These are phyloP conservation scores for Neosilurus mollespiculum DNA, from an alignment of 2,797 vertebrate genomes.

Conservation along the genomic window DNA sequence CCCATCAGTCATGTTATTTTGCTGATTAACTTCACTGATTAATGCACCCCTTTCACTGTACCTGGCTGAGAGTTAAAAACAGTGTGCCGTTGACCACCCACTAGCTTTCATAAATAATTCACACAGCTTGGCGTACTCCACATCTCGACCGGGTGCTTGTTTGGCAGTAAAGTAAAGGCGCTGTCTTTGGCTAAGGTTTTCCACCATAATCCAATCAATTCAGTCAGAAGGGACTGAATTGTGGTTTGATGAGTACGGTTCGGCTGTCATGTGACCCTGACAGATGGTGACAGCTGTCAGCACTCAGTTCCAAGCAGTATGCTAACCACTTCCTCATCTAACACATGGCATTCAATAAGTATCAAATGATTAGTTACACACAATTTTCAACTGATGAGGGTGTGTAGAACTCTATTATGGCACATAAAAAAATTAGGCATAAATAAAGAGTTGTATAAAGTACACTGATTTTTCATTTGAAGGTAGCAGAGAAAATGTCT, in stretches of 20 bases:
- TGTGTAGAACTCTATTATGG: background rate
- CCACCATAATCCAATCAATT: slow-evolving; percentile 63
- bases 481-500: background rate
- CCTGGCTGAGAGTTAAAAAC: slow-evolving; percentile 30
- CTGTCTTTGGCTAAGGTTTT: slow-evolving; percentile 42
- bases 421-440: background rate
- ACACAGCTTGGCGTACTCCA: slow-evolving; percentile 30
- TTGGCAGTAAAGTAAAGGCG: slow-evolving; percentile 26
- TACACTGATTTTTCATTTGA: background rate
- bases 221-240: slow-evolving; percentile 46
- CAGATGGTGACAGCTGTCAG: slow-evolving; percentile 42
- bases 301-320: slow-evolving; percentile 11
- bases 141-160: slow-evolving; percentile 36
- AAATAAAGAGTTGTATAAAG: background rate
- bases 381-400: background rate
- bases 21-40: slow-evolving; percentile 29
- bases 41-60: slow-evolving; percentile 6
- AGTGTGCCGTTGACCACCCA: slow-evolving; percentile 18
- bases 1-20: slow-evolving; percentile 10
- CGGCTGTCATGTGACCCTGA: slow-evolving; percentile 24
- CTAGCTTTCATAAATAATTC: slow-evolving; percentile 51
- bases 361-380: slow-evolving; percentile 11
- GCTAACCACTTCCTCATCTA: slow-evolving; percentile 34
- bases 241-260: slow-evolving; percentile 40
- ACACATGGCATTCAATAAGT: slow-evolving; percentile 4